phyloP scores from a whole-genome alignment of 2,888 invertebrate species.

The Dicranocentrus wangi region DNA sequence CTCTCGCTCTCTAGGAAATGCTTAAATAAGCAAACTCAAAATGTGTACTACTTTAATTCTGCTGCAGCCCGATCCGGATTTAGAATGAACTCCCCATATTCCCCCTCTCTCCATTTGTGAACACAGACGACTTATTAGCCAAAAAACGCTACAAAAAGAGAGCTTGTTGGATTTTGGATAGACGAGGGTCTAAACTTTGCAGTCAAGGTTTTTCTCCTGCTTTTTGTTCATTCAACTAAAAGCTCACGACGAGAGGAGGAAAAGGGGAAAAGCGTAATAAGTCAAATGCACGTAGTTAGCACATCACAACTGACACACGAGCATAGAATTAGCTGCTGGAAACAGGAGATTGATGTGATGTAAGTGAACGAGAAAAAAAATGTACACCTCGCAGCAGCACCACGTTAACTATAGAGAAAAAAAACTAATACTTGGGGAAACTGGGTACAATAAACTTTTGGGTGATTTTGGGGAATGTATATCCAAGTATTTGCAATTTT shows the following conservation, averaged over 20 bases:
- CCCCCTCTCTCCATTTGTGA: too few relatives aligned
- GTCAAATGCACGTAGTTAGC: conserved; percentile 41
- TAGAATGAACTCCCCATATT: too few relatives aligned
- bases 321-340: conserved; percentile 13
- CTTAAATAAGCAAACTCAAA: background rate
- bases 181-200: too few relatives aligned
- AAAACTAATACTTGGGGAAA: background rate
- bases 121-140: too few relatives aligned
- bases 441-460: too few relatives aligned
- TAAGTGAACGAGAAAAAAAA: background rate
- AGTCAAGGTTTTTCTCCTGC: background rate
- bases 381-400: background rate
- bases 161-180: too few relatives aligned
- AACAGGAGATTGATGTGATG: conserved; percentile 46
- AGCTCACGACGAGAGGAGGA: background rate
- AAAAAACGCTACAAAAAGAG: too few relatives aligned
- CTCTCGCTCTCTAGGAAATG: background rate
- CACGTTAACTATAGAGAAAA: background rate
- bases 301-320: conserved; percentile 39
- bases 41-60: too few relatives aligned
- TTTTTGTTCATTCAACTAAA: conserved; percentile 44
- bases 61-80: too few relatives aligned
- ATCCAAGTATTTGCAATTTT: too few relatives aligned
- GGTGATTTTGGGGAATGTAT: too few relatives aligned
- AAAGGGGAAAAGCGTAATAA: conserved; percentile 29